These are phyloP conservation scores for Psittacara wagleri DNA, from an alignment of 2,113 vertebrate genomes.

Conservation along the genomic window DNA sequence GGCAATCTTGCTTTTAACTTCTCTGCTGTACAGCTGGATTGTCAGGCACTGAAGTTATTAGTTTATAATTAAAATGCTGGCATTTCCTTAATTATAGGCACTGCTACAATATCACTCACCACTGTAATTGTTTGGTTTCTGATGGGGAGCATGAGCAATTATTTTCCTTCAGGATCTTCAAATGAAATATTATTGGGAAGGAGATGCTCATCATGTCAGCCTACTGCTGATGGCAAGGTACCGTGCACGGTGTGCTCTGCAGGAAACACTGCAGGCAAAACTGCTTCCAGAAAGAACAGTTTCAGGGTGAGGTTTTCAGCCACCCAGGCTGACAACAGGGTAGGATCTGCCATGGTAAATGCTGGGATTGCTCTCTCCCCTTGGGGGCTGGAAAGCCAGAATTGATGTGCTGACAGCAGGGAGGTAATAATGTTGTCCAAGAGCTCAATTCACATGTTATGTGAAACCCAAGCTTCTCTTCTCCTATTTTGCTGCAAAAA, in stretches of 20 bases:
- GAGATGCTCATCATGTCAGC: background rate
- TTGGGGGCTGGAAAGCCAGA: background rate
- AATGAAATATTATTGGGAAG: slow-evolving; percentile 29
- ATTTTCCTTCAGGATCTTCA: slow-evolving; percentile 37
- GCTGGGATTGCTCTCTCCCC: background rate
- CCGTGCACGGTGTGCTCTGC: background rate
- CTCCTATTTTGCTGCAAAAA: background rate
- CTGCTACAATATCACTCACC: background rate
- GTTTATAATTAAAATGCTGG: slow-evolving; percentile 72
- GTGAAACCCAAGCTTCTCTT: background rate
- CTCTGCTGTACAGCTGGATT: slow-evolving; percentile 62
- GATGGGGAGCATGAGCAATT: slow-evolving; percentile 34
- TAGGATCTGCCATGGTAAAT: background rate
- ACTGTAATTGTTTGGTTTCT: slow-evolving; percentile 55
- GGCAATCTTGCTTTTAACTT: background rate
- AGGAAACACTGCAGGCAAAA: background rate
- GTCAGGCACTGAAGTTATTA: slow-evolving; percentile 37
- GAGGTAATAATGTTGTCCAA: background rate
- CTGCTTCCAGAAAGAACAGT: background rate
- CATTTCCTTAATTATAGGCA: slow-evolving; percentile 65
- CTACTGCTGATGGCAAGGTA: background rate
- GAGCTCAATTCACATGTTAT: background rate
- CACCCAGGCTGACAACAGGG: background rate
- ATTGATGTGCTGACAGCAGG: background rate
- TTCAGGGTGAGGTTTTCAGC: background rate